phyloP scores from a whole-genome alignment of 23 tunicate species.

The Corella eumyota region DNA sequence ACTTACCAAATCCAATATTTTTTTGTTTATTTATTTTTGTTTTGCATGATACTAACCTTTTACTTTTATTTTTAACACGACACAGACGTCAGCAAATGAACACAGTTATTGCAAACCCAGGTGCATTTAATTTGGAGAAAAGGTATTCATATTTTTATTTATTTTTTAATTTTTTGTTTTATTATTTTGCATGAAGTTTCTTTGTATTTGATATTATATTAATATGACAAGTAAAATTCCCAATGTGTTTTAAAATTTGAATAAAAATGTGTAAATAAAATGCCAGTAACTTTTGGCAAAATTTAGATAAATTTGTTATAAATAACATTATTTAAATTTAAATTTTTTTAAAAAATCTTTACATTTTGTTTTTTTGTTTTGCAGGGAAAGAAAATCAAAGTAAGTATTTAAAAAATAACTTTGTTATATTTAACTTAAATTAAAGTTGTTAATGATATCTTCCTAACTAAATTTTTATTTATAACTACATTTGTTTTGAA shows the following conservation, averaged over 20 bases:
- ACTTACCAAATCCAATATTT: too few relatives aligned
- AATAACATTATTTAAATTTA: background rate
- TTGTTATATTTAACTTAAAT: background rate
- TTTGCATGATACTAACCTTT: slow-evolving; percentile 9
- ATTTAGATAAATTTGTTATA: background rate
- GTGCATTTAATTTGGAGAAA: background rate
- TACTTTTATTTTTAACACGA: too few relatives aligned
- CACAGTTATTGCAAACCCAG: background rate
- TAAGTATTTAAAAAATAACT: background rate
- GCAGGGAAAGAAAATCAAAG: slow-evolving; percentile 25
- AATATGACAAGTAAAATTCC: background rate
- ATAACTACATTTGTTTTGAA: background rate
- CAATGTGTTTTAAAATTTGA: background rate
- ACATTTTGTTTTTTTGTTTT: slow-evolving; percentile 3
- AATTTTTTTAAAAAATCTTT: background rate
- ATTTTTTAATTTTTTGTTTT: background rate
- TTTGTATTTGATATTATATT: background rate
- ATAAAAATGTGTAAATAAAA: background rate
- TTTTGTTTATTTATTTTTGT: too few relatives aligned
- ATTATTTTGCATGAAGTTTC: background rate
- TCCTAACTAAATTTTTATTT: background rate
- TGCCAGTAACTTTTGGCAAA: background rate
- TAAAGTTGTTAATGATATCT: too few relatives aligned
- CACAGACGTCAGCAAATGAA: too few relatives aligned
- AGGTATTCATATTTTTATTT: background rate